Conservation (phyloP, 2,888 invertebrate species). For the Byasa hedistus region DNA sequence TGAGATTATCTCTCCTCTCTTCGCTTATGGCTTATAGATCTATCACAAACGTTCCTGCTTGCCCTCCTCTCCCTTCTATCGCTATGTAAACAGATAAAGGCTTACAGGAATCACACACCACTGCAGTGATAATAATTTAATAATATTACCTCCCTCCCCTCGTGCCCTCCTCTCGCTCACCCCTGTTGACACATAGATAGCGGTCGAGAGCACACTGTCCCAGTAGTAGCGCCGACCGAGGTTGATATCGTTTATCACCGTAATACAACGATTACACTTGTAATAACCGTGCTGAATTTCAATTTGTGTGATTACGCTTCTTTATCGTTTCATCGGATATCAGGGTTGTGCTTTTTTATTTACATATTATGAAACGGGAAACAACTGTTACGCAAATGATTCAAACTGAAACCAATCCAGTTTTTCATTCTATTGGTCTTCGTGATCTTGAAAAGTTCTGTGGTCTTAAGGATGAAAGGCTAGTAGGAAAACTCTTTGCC, state of each 20-base stretch:
- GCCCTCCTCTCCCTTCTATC: neutral
- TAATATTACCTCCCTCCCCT: slow-evolving; percentile 5
- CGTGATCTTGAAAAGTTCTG: too few relatives aligned
- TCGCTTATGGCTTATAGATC: too few relatives aligned
- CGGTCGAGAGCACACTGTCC: slow-evolving; percentile 12
- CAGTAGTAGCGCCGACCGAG: slow-evolving; percentile 1
- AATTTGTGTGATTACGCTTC: neutral
- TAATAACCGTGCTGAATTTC: slow-evolving; percentile 17
- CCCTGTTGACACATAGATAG: slow-evolving; percentile 26
- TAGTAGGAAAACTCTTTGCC: too few relatives aligned
- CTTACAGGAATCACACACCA: slow-evolving; percentile 4
- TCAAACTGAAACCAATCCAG: too few relatives aligned
- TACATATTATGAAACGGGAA: too few relatives aligned
- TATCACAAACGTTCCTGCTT: too few relatives aligned
- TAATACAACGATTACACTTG: slow-evolving; percentile 27
- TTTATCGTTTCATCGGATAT: too few relatives aligned
- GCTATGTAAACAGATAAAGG: slow-evolving; percentile 9
- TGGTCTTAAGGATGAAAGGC: too few relatives aligned
- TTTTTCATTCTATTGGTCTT: too few relatives aligned
- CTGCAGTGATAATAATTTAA: slow-evolving; percentile 28
- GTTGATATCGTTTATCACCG: slow-evolving; percentile 26
- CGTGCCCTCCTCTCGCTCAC: neutral
- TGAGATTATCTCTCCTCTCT: too few relatives aligned
- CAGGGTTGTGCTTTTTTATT: too few relatives aligned
- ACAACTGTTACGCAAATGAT: too few relatives aligned